These are phyloP conservation scores for Drosophila aff. DNA, from an alignment of 1,140 invertebrate genomes.

Conservation along the genomic window DNA sequence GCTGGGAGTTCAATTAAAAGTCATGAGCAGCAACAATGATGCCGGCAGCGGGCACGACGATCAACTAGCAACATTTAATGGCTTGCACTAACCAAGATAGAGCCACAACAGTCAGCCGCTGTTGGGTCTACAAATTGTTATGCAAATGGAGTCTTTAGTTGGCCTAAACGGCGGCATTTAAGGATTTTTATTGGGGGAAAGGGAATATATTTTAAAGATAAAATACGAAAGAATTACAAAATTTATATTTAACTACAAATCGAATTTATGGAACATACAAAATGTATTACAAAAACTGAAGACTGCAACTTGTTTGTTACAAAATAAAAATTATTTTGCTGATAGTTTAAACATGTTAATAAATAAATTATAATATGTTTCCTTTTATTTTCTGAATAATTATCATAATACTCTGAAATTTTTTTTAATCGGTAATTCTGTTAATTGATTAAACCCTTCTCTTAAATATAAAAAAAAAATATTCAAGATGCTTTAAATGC, in stretches of 20 bases:
- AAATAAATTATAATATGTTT: background rate
- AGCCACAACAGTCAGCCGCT: conserved; percentile 18
- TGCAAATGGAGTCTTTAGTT: conserved; percentile 47
- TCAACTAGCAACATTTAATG: conserved; percentile 34
- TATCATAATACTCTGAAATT: too few relatives aligned
- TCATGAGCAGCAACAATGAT: conserved; percentile 49
- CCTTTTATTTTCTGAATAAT: background rate
- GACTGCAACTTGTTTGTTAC: too few relatives aligned
- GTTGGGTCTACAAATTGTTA: conserved; percentile 56
- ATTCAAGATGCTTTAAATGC: background rate
- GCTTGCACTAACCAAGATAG: conserved; percentile 38
- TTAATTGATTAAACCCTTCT: background rate
- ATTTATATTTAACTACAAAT: background rate
- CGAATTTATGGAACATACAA: background rate
- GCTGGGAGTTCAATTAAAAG: conserved; percentile 62
- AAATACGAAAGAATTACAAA: too few relatives aligned
- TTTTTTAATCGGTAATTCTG: background rate
- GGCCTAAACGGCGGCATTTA: background rate
- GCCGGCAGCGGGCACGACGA: conserved; percentile 46
- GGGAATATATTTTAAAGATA: background rate
- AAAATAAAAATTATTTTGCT: too few relatives aligned
- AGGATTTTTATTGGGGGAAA: background rate
- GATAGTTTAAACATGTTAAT: too few relatives aligned
- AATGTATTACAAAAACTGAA: too few relatives aligned
- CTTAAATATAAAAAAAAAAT: background rate